A percentile compares a stretch with the other conserved stretches of the same genome.
Conservation (phyloP, 2,113 vertebrate species). For the Nothocercus julius region DNA sequence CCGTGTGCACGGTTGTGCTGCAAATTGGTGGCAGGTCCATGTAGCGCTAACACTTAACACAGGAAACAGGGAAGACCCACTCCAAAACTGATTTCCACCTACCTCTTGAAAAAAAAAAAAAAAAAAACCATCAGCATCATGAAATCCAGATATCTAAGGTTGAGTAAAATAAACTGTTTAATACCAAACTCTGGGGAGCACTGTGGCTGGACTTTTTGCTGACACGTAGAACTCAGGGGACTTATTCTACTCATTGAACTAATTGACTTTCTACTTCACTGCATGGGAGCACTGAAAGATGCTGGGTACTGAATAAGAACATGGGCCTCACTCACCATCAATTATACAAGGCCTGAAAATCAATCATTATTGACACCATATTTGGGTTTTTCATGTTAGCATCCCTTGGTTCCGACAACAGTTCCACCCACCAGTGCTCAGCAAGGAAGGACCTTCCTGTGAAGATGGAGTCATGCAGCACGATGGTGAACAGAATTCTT, state of each 20-base stretch:
- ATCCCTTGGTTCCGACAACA: not conserved
- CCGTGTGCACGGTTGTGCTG: too few relatives aligned
- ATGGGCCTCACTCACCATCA: not conserved
- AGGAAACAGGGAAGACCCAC: not conserved
- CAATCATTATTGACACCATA: not conserved
- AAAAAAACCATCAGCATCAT: constrained; percentile 1
- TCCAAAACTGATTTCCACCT: not conserved
- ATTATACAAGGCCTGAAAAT: not conserved
- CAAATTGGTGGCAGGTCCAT: not conserved
- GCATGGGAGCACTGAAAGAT: not conserved
- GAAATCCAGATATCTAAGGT: constrained; percentile 25
- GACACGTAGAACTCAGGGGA: not conserved
- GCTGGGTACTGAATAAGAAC: not conserved
- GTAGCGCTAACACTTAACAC: not conserved
- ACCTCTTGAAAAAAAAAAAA: not conserved
- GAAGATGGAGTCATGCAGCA: rapidly evolving
- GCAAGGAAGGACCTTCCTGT: rapidly evolving
- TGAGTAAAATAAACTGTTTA: constrained; percentile 9
- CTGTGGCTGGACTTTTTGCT: not conserved
- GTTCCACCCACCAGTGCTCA: not conserved
- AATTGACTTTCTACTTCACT: not conserved
- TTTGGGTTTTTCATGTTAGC: constrained; percentile 21
- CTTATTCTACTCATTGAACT: not conserved
- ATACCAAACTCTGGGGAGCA: not conserved
- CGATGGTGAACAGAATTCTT: not conserved